Conservation (phyloP, 2,113 vertebrate species). For the Lontra canadensis region DNA sequence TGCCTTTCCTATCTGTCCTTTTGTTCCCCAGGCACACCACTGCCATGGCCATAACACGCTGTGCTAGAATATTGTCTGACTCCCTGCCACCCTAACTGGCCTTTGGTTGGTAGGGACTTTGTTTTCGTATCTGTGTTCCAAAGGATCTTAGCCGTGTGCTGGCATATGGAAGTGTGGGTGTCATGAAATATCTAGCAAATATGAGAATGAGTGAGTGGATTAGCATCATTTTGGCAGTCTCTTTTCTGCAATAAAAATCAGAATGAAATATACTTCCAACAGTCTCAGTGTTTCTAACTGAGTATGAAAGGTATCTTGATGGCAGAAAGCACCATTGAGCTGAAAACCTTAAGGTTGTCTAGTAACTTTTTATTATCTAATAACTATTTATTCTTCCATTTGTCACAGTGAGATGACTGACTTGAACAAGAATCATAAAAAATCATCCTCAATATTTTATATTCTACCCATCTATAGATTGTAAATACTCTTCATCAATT, state of each 20-base stretch:
- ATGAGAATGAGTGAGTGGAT: neutral
- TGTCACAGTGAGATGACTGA: neutral
- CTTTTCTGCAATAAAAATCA: neutral
- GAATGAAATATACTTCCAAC: neutral
- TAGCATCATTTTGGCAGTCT: neutral
- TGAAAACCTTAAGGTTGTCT: neutral
- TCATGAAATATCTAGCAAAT: neutral
- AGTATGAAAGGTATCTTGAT: neutral
- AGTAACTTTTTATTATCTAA: neutral
- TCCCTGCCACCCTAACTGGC: neutral
- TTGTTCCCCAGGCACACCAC: neutral
- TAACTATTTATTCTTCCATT: neutral
- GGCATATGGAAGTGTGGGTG: too few relatives aligned
- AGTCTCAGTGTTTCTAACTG: neutral
- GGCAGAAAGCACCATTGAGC: neutral
- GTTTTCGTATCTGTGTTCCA: neutral
- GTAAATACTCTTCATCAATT: neutral
- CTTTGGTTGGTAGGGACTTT: neutral
- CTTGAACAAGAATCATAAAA: neutral
- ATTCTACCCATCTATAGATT: neutral
- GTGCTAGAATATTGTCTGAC: neutral
- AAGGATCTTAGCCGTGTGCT: neutral
- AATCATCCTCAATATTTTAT: neutral
- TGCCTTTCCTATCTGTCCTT: neutral
- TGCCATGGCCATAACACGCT: neutral